Conservation (phyloP, 2,888 invertebrate species). For the Hirudinaria manillensis region DNA sequence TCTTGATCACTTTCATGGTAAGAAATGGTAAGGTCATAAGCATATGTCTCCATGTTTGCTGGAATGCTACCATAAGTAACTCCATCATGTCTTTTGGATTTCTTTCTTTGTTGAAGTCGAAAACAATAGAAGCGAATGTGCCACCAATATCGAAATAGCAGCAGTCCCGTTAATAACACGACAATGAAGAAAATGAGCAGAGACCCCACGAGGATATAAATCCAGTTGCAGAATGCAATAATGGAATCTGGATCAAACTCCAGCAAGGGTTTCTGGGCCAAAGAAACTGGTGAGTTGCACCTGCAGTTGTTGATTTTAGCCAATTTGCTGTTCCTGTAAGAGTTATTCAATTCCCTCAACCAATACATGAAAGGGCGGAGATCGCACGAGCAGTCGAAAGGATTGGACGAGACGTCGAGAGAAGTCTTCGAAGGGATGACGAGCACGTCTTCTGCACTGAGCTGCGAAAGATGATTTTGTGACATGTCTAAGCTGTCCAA, state of each 20-base stretch:
- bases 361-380: neutral
- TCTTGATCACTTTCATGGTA: neutral
- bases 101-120: neutral
- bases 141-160: slow-evolving; percentile 1
- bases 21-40: neutral
- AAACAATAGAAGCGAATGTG: slow-evolving; percentile 4
- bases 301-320: neutral
- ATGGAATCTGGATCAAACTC: slow-evolving; percentile 18
- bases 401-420: neutral
- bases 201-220: neutral
- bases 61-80: neutral
- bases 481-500: neutral
- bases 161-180: too few relatives aligned
- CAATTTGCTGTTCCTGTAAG: neutral
- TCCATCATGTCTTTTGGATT: neutral
- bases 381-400: slow-evolving; percentile 18
- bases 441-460: neutral
- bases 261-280: neutral
- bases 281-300: slow-evolving; percentile 12
- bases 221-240: slow-evolving; percentile 7
- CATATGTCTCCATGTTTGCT: neutral
- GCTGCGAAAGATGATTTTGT: neutral
- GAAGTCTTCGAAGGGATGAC: neutral
- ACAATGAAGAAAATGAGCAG: neutral
- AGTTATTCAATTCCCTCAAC: neutral